Evolutionary conservation across 1,140 invertebrate genomes (phyloP), one percentile per base, ranked within the genome.

Genomic region (Prorops nasuta): DNA sequence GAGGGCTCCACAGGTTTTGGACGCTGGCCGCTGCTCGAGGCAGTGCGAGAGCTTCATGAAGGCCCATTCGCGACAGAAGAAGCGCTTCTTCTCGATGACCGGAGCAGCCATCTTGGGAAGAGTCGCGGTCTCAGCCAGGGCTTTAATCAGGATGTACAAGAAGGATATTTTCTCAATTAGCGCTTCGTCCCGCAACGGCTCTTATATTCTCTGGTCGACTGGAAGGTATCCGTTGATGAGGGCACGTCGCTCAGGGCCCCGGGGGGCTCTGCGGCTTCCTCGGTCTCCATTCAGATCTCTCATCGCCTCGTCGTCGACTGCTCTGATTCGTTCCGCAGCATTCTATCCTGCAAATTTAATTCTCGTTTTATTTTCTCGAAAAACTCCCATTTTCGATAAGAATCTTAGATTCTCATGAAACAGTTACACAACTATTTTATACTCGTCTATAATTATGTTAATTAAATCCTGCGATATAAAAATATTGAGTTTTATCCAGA

Each of bases 1-100:
- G 10, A 95, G 76, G 1, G 90, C 88, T 0, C 92, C 93, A 64
- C 89, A 90, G 1, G 85, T 86, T 63, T 88, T 88, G 39, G 85
- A 85, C 6, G 83, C 82, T 0, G 87, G 86, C 38, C 89, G 72
- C 65, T 91, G 88, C 59, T 96, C 93, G 54, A 98, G 67, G 54
- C 91, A 94, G 58, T 96, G 88, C 2, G 87, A 86, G n/a, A 98
- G 81, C 74, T 97, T 97, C 67, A 91, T 88, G 60, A 97, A 94
- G 1, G 91, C 92, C 95, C 94, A 98, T 75, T 97, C 94, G 12
- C 95, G 83, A 64, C 88, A 90, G 70, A 86, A 86, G 69, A 89
- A 88, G 40, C 84, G 82, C 61, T 86, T 86, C 63, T 80, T 80
- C 54, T 83, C 81, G 52, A 78, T 78, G 43, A 78, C 74, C 42